Evolutionary conservation across 53 echinoderm and acorn worm genomes (phyloP).

Genomic region (Luidia sarsii): DNA sequence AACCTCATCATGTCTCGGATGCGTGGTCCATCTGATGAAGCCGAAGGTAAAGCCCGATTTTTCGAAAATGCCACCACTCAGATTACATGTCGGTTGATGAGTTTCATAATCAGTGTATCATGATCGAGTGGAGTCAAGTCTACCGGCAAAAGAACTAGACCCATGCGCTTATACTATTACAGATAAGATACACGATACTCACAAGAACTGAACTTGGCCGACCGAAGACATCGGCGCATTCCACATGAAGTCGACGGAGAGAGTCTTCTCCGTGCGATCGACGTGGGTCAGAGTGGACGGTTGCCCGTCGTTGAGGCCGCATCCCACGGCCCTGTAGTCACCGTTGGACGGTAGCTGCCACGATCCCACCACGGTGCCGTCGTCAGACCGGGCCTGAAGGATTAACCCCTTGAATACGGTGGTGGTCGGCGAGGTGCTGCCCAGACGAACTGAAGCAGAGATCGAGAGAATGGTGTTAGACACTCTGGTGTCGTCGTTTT

Average conservation of each 20-base stretch:
- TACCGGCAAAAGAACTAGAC: no score
- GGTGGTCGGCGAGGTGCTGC: not conserved
- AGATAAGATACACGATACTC: conserved; percentile 17
- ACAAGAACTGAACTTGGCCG: conserved; percentile 14
- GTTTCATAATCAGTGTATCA: no score
- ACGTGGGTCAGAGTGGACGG: conserved; percentile 31
- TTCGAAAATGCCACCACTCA: no score
- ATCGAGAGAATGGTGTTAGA: no score
- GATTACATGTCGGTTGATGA: no score
- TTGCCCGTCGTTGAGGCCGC: not conserved
- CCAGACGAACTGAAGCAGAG: not conserved
- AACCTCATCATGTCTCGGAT: no score
- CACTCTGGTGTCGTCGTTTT: no score
- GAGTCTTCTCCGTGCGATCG: conserved; percentile 16
- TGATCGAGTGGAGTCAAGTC: no score
- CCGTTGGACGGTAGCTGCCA: conserved; percentile 10
- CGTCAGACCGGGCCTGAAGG: conserved; percentile 22
- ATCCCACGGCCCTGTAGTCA: not conserved
- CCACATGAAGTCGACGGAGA: conserved; percentile 27
- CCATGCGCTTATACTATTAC: no score
- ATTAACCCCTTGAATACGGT: conserved; percentile 14
- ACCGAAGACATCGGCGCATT: conserved; percentile 11
- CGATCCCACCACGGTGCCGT: not conserved
- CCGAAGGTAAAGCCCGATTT: no score
- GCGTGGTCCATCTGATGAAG: no score